Base-by-base conservation (phyloP, 2,797 vertebrate species). In the Sebastiscus tertius region DNA sequence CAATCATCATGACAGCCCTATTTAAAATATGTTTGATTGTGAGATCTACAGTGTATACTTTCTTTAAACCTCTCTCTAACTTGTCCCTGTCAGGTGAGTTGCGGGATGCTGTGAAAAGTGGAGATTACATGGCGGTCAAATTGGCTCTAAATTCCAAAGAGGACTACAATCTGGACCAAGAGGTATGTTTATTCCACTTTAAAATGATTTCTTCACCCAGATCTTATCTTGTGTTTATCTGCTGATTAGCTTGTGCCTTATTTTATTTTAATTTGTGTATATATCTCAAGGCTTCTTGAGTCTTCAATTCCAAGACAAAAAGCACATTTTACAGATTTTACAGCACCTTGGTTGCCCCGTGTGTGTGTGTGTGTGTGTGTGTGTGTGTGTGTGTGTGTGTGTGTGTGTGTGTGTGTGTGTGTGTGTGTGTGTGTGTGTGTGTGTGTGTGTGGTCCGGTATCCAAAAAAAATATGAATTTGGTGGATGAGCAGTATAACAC, bases 81-180 rank as follows among this genome's bases (percentile, higher is more conserved):
- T 36, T 82, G 31, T 75, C 64, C 12, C 29, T 36, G 6, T 66
- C 72, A 97, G 98, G 94, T 92, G 96, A 97, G 68, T 89, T 99
- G 85, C 97, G 98, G 63, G 98, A 99, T 85, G 98, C 98, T 76
- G 97, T 99, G 83, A 99, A 99, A 95, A 98, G 96, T 83, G 98
- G 98, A 39, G 97, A 99, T 90, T 99, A 99, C 87, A 92, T 98
- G 95, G 95, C 97, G 36, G 98, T 99, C 31, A 99, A 99, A 93
- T 91, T 97, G 91, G 98, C 98, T 0, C 97, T 99, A 77, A 97
- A 96, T 93, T 99, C 98, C 79, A 97, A 96, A 69, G 97, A 98
- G 84, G 95, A 98, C 9, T 99, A 99, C 92, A 98, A 99, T 92
- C 94, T 99, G 85, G 98, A 99, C 83, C 98, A 99, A 91, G 98